Conservation (phyloP, 2,888 invertebrate species). For the Sarcophaga carnaria region DNA sequence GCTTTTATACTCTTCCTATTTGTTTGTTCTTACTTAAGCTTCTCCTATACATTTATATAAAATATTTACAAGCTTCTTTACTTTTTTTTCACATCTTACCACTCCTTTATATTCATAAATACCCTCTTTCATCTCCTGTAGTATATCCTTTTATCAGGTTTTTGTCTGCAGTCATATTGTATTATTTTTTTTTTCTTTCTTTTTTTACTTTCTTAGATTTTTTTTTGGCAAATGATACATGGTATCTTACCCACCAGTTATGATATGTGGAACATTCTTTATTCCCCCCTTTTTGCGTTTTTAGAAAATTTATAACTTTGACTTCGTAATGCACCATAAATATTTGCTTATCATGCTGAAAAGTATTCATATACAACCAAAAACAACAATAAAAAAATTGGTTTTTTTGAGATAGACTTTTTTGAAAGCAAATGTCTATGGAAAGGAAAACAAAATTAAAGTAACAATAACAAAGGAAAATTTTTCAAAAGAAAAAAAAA, state of each 20-base stretch:
- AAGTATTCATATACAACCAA: constrained; percentile 17
- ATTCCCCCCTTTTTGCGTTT: background rate
- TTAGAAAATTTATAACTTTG: constrained; percentile 66
- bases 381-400: constrained; percentile 11
- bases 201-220: background rate
- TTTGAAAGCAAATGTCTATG: background rate
- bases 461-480: constrained; percentile 22
- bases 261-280: constrained; percentile 61
- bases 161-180: constrained; percentile 16
- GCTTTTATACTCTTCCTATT: background rate
- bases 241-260: constrained; percentile 45
- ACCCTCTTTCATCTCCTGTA: constrained; percentile 16
- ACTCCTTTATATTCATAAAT: background rate
- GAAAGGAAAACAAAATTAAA: constrained; percentile 45
- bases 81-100: constrained; percentile 1
- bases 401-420: background rate
- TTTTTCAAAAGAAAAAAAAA: constrained; percentile 19
- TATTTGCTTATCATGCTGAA: constrained; percentile 66
- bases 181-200: constrained; percentile 15
- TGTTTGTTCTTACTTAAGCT: constrained; percentile 40
- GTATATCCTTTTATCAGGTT: background rate
- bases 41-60: background rate
- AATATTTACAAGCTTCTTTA: constrained; percentile 41
- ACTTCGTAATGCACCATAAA: constrained; percentile 68
- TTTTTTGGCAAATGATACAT: constrained; percentile 59